Evolutionary conservation across 2,113 vertebrate genomes (phyloP).

Genomic region (Podarcis raffonei): DNA sequence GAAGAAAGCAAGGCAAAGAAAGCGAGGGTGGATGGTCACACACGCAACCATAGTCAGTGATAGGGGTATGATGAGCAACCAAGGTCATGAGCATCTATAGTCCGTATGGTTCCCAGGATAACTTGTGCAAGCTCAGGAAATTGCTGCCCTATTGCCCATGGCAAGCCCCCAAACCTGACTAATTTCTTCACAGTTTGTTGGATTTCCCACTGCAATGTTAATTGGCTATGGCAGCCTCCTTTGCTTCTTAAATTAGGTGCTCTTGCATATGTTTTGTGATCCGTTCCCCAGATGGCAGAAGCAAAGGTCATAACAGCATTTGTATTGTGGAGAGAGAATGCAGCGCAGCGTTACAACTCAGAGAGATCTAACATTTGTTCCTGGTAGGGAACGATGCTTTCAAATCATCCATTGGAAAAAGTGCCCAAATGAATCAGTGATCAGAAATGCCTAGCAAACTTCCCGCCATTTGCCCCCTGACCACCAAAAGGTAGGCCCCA

Average conservation of each 20-base stretch:
- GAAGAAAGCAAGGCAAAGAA: not conserved
- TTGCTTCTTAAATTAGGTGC: not conserved
- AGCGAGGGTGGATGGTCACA: not conserved
- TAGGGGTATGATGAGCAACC: constrained; percentile 6
- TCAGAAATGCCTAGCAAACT: not conserved
- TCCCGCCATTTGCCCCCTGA: not conserved
- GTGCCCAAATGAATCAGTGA: not conserved
- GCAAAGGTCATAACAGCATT: not conserved
- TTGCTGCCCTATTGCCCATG: not conserved
- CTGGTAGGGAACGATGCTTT: not conserved
- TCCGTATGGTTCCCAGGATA: constrained; percentile 7
- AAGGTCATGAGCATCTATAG: constrained; percentile 7
- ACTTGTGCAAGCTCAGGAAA: not conserved
- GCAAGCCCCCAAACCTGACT: constrained; percentile 11
- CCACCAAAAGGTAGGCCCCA: not conserved
- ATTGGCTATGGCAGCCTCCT: not conserved
- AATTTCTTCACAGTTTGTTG: constrained; percentile 28
- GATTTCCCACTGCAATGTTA: constrained; percentile 29
- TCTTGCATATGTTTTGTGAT: constrained; percentile 25
- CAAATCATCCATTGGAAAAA: not conserved
- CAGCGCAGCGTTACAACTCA: not conserved
- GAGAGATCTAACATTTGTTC: not conserved
- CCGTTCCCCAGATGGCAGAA: constrained; percentile 23
- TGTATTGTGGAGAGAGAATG: not conserved
- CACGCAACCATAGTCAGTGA: not conserved